A percentile compares a stretch with the other conserved stretches of the same genome.
phyloP scores from a whole-genome alignment of 2,888 invertebrate species.

The Stramonita haemastoma region DNA sequence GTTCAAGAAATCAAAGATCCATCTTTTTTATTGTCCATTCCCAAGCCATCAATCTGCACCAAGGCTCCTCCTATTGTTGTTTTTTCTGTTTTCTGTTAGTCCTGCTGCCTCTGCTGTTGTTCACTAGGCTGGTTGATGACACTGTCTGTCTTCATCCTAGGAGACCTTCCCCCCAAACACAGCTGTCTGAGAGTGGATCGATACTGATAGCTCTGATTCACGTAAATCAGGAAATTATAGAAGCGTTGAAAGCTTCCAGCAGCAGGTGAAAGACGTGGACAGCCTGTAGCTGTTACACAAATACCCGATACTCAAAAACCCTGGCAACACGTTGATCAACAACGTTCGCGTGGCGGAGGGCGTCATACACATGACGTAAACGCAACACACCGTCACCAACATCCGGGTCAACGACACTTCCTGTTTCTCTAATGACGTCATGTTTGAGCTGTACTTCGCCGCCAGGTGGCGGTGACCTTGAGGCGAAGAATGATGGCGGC shows the following conservation, averaged over 20 bases:
- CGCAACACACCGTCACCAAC: slow-evolving; percentile 1
- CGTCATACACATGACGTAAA: neutral
- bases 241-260: neutral
- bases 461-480: neutral
- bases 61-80: too few relatives aligned
- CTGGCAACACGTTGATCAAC: neutral
- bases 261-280: neutral
- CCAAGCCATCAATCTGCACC: too few relatives aligned
- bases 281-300: neutral
- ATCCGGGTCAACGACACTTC: neutral
- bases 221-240: slow-evolving; percentile 11
- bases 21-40: too few relatives aligned
- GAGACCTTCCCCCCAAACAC: neutral
- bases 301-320: neutral
- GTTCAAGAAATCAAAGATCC: too few relatives aligned
- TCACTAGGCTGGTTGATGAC: neutral
- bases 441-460: neutral
- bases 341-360: neutral
- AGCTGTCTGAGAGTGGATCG: neutral
- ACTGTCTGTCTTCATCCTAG: neutral
- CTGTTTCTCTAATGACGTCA: slow-evolving; percentile 26
- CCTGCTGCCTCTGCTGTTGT: too few relatives aligned
- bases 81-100: too few relatives aligned
- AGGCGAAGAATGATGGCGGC: slow-evolving; percentile 5
- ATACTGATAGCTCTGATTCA: slow-evolving; percentile 8